phyloP scores from a whole-genome alignment of 2,113 vertebrate genomes.

The Mola mola region DNA sequence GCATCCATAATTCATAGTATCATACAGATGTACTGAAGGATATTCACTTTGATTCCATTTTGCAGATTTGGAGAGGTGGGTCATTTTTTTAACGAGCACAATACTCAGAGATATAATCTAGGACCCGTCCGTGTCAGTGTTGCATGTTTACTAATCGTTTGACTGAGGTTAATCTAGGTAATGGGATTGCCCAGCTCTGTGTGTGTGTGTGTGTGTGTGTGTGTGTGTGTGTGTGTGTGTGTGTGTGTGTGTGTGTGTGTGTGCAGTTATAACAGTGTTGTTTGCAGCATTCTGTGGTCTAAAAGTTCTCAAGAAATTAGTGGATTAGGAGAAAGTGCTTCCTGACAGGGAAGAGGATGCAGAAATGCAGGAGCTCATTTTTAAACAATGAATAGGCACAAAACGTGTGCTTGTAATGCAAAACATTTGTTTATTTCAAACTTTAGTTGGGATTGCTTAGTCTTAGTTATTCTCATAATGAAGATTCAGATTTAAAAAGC shows the following conservation, averaged over 20 bases:
- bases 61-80: not conserved
- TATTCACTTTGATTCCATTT: constrained; percentile 38
- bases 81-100: constrained; percentile 36
- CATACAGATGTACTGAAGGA: constrained; percentile 48
- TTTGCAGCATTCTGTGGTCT: not conserved
- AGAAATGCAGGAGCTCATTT: no score
- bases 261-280: not conserved
- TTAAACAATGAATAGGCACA: no score
- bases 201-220: constrained; percentile 1
- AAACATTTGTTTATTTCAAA: not conserved
- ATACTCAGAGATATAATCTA: constrained; percentile 25
- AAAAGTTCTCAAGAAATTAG: constrained; percentile 3
- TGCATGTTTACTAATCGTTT: constrained; percentile 27
- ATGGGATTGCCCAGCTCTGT: constrained; percentile 1
- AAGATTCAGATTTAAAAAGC: not conserved
- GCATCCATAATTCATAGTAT: constrained; percentile 75
- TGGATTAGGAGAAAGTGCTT: not conserved
- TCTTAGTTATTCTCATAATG: no score
- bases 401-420: not conserved
- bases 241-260: not conserved
- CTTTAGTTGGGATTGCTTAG: no score
- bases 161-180: constrained; percentile 43
- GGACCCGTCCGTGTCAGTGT: constrained; percentile 30
- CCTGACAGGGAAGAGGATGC: not conserved
- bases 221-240: constrained; percentile 3